phyloP scores from a whole-genome alignment of 2,888 invertebrate genomes.

The Blastobasis adustella region DNA sequence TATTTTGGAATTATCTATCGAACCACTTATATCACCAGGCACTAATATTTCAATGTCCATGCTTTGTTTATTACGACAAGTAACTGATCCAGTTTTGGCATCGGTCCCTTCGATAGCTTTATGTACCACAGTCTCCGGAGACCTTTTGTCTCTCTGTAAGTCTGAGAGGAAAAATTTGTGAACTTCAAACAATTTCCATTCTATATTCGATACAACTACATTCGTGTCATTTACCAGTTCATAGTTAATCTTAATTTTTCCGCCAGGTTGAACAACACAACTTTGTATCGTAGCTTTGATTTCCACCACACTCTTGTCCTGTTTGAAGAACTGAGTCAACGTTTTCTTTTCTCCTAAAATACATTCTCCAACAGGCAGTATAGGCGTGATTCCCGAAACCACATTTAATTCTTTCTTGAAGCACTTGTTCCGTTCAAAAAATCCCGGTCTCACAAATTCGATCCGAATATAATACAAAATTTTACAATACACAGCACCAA shows the following conservation, averaged over 20 bases:
- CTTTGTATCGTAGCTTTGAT: constrained; percentile 26
- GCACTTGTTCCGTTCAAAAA: constrained; percentile 25
- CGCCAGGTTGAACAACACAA: constrained; percentile 23
- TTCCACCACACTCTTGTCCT: constrained; percentile 21
- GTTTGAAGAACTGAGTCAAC: constrained; percentile 25
- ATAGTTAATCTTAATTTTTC: constrained; percentile 22
- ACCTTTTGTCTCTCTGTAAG: constrained; percentile 11
- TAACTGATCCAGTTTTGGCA: constrained; percentile 19
- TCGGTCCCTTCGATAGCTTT: constrained; percentile 11
- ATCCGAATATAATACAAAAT: constrained; percentile 33
- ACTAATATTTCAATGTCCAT: constrained; percentile 14
- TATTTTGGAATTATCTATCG: constrained; percentile 26
- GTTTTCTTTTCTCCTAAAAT: constrained; percentile 26
- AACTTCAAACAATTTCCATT: constrained; percentile 23
- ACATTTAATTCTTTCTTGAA: constrained; percentile 29
- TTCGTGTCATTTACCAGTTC: constrained; percentile 28
- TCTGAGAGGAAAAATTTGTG: constrained; percentile 18
- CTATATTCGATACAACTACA: constrained; percentile 23
- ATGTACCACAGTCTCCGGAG: constrained; percentile 14
- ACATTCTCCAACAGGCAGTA: constrained; percentile 19
- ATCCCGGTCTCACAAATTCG: constrained; percentile 29
- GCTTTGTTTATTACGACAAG: constrained; percentile 16
- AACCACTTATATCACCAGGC: constrained; percentile 16
- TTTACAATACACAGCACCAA: constrained; percentile 16
- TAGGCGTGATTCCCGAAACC: constrained; percentile 23